phyloP scores from a whole-genome alignment of 2,797 vertebrate species.

The Hybognathus amarus region DNA sequence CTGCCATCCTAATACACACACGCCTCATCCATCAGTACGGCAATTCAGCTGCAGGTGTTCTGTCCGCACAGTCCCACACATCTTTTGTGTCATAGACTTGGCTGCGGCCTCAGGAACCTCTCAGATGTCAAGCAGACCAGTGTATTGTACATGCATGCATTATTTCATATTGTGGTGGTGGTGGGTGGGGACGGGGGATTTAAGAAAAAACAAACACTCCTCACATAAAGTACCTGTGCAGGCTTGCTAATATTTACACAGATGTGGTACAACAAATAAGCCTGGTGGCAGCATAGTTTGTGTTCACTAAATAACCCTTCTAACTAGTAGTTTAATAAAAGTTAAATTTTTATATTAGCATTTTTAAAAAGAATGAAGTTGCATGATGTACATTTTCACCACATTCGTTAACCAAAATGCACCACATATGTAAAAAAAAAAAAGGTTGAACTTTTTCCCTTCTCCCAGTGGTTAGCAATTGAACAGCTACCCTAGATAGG shows the following conservation, averaged over 20 bases:
- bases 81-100: slow-evolving; percentile 23
- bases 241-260: slow-evolving; percentile 30
- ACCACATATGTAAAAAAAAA: neutral
- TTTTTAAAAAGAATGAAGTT: neutral
- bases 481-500: slow-evolving; percentile 34
- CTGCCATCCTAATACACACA: slow-evolving; percentile 18
- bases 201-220: neutral
- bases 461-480: slow-evolving; percentile 19
- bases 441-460: slow-evolving; percentile 1
- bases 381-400: neutral
- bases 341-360: neutral
- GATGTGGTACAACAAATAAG: slow-evolving; percentile 15
- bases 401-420: neutral
- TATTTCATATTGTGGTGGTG: neutral
- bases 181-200: too few relatives aligned
- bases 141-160: slow-evolving; percentile 19
- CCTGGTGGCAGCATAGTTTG: neutral
- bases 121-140: slow-evolving; percentile 16
- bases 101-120: slow-evolving; percentile 10
- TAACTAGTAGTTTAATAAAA: neutral
- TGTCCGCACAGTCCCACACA: slow-evolving; percentile 10
- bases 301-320: neutral
- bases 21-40: slow-evolving; percentile 42
- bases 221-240: slow-evolving; percentile 13
- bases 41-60: slow-evolving; percentile 36